Percentiles rank a stretch among this genome's conserved stretches.
Conservation (phyloP, 2,113 vertebrate species). For the Leptobrachium ailaonicum region DNA sequence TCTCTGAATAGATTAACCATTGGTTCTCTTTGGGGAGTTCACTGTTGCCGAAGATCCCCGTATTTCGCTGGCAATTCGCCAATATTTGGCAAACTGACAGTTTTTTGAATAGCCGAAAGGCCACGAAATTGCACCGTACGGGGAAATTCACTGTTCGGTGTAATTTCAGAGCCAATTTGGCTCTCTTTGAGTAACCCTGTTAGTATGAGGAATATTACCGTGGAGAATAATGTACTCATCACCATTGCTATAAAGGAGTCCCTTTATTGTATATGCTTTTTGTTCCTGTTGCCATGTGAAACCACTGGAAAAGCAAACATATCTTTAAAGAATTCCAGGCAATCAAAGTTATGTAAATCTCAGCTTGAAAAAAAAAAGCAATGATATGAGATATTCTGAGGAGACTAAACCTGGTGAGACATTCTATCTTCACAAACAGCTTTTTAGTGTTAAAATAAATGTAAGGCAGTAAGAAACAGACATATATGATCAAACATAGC, state of each 20-base stretch:
- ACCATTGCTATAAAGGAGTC: neutral
- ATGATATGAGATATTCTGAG: neutral
- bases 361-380: neutral
- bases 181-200: too few species aligned
- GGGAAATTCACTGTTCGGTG: too few species aligned
- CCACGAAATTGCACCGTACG: too few species aligned
- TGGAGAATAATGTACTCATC: neutral
- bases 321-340: constrained; percentile 11
- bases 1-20: too few species aligned
- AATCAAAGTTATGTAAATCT: constrained; percentile 29
- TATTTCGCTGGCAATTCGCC: too few species aligned
- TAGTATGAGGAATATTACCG: too few species aligned
- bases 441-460: neutral
- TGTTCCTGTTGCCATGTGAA: constrained; percentile 10
- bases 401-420: neutral
- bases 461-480: neutral
- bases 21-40: too few species aligned
- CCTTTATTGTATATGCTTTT: constrained; percentile 29
- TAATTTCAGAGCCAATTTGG: too few species aligned
- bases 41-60: too few species aligned
- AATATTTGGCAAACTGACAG: too few species aligned
- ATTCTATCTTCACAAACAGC: neutral
- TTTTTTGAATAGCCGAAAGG: too few species aligned
- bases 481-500: neutral
- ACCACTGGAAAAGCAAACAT: neutral